A percentile compares a stretch with the other conserved stretches of the same genome.
phyloP scores from a whole-genome alignment of 2,797 vertebrate genomes.

The Paramormyrops hopkinsi region DNA sequence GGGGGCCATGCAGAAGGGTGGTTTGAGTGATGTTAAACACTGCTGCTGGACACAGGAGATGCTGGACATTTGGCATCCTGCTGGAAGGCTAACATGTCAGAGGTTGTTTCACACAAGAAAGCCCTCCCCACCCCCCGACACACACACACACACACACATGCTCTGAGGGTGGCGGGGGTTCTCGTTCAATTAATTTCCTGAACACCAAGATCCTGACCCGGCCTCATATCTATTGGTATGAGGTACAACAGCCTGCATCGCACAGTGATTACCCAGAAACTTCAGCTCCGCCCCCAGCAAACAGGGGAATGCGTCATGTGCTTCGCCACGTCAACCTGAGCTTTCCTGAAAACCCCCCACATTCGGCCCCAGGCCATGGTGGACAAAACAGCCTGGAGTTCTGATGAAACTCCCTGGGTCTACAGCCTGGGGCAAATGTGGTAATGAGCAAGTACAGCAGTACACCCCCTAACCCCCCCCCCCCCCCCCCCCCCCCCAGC shows the following conservation, averaged over 20 bases:
- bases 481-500: neutral
- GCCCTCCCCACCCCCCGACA: neutral
- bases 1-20: neutral
- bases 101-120: neutral
- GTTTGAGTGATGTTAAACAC: neutral
- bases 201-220: neutral
- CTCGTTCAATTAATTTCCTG: neutral
- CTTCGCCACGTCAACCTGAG: neutral
- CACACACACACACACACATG: neutral
- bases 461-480: neutral
- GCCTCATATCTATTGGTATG: neutral
- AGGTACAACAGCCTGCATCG: neutral
- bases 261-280: neutral
- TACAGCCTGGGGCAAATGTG: neutral
- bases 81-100: neutral
- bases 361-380: neutral
- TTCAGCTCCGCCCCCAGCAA: neutral
- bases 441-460: neutral
- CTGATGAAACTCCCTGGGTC: neutral
- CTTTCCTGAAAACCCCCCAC: neutral
- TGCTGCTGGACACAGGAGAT: neutral
- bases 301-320: neutral
- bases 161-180: neutral
- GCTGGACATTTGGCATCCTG: neutral
- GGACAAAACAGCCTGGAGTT: neutral